Conservation (phyloP, 2,888 invertebrate species). For the Atherix ibis region DNA sequence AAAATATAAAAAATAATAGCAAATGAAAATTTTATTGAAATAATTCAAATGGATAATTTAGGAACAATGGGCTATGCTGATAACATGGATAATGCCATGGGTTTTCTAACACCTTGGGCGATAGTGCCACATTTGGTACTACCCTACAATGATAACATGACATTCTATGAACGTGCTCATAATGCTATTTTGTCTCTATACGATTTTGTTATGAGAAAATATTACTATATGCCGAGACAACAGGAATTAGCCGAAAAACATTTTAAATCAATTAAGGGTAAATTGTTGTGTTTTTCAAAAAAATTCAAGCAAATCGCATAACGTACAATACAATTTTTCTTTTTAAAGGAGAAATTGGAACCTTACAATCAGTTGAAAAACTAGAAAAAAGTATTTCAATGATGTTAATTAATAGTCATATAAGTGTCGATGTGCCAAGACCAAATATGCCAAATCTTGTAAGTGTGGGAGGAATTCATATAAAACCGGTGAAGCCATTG, state of each 20-base stretch:
- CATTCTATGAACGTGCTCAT: slow-evolving; percentile 25
- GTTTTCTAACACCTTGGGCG: slow-evolving; percentile 27
- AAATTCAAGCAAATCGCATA: too few relatives aligned
- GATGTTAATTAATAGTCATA: slow-evolving; percentile 37
- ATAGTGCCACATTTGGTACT: slow-evolving; percentile 26
- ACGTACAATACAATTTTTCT: too few relatives aligned
- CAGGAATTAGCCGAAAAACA: slow-evolving; percentile 26
- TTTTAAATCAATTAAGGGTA: slow-evolving; percentile 21
- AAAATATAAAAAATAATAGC: background rate
- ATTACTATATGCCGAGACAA: slow-evolving; percentile 27
- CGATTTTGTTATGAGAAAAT: slow-evolving; percentile 22
- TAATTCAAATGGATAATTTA: slow-evolving; percentile 3
- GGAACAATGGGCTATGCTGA: slow-evolving; percentile 32
- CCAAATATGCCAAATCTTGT: slow-evolving; percentile 31
- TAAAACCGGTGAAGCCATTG: slow-evolving; percentile 21
- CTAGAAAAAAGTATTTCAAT: slow-evolving; percentile 35
- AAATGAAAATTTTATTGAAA: slow-evolving; percentile 7
- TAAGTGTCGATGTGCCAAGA: slow-evolving; percentile 32
- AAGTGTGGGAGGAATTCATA: slow-evolving; percentile 29
- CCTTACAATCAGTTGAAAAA: slow-evolving; percentile 30
- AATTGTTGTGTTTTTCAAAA: too few relatives aligned
- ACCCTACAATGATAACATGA: slow-evolving; percentile 30
- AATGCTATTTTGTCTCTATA: slow-evolving; percentile 27
- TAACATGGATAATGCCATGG: slow-evolving; percentile 31
- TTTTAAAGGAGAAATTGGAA: slow-evolving; percentile 15